Evolutionary conservation across 2,797 vertebrate genomes (phyloP).

Genomic region (Neopelma chrysocephalum): DNA sequence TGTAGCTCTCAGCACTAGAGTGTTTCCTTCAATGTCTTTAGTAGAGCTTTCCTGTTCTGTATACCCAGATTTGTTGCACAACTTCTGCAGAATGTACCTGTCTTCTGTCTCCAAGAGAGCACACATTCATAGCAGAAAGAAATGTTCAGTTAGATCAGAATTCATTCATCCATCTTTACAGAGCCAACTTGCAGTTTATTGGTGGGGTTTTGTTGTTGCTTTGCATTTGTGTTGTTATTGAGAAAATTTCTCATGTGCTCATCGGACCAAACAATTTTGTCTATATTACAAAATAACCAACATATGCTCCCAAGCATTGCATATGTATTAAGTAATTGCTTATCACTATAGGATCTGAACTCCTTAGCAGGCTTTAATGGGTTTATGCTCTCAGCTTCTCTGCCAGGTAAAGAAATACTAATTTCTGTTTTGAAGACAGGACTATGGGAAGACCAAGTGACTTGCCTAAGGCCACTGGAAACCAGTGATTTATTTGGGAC

Average conservation of each 20-base stretch:
- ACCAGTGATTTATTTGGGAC: not conserved
- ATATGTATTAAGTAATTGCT: not conserved
- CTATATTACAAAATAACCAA: not conserved
- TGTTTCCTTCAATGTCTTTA: not conserved
- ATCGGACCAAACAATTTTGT: not conserved
- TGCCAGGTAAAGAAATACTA: not conserved
- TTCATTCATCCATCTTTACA: not conserved
- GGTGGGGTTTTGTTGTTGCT: not conserved
- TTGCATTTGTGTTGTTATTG: not conserved
- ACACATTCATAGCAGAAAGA: not conserved
- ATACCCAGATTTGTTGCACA: not conserved
- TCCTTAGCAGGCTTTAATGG: not conserved
- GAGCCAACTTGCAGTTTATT: not conserved
- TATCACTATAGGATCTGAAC: conserved; percentile 19
- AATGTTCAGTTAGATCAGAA: not conserved
- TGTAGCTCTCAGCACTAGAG: not conserved
- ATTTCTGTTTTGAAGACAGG: not conserved
- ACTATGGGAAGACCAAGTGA: not conserved
- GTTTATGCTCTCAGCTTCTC: not conserved
- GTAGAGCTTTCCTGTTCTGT: not conserved
- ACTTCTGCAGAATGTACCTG: not conserved
- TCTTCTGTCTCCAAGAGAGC: not conserved
- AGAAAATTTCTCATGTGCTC: not conserved
- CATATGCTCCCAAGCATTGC: not conserved
- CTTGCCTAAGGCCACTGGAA: not conserved